A percentile compares a stretch with the other conserved stretches of the same genome.
Evolutionary conservation across 2,797 vertebrate genomes (phyloP).

Genomic region (Centropyge bicolor): DNA sequence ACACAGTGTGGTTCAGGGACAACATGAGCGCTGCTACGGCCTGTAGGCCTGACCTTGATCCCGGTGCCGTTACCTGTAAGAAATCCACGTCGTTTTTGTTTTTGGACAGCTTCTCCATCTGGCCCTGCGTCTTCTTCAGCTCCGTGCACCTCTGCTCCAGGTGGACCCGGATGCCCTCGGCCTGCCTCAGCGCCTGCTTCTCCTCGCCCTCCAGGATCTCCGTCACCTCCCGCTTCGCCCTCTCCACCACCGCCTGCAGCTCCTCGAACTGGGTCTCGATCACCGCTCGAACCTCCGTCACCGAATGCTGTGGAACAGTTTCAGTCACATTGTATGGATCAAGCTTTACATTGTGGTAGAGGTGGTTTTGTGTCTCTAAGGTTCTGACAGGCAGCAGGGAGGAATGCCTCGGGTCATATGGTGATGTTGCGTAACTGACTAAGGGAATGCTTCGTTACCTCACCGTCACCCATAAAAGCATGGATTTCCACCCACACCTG

Average conservation of each 20-base stretch:
- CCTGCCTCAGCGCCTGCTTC: slow-evolving; percentile 85
- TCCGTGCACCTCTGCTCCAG: slow-evolving; percentile 84
- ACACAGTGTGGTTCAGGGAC: neutral
- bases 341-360: neutral
- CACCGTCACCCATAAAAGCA: neutral
- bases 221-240: slow-evolving; percentile 81
- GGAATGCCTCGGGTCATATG: neutral
- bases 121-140: slow-evolving; percentile 85
- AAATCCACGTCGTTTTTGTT: slow-evolving; percentile 87
- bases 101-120: slow-evolving; percentile 83
- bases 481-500: slow-evolving; percentile 13
- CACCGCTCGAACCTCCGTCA: slow-evolving; percentile 84
- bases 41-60: neutral
- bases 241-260: slow-evolving; percentile 83
- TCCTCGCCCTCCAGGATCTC: slow-evolving; percentile 89
- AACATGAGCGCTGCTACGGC: neutral
- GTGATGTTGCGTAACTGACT: neutral
- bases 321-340: neutral
- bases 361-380: neutral
- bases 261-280: slow-evolving; percentile 85
- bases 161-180: slow-evolving; percentile 86
- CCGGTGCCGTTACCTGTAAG: slow-evolving; percentile 81
- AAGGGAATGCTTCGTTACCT: neutral
- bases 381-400: neutral
- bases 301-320: slow-evolving; percentile 74